These are phyloP conservation scores for Chrysina gloriosa DNA, from an alignment of 2,888 invertebrate genomes.

Conservation along the genomic window DNA sequence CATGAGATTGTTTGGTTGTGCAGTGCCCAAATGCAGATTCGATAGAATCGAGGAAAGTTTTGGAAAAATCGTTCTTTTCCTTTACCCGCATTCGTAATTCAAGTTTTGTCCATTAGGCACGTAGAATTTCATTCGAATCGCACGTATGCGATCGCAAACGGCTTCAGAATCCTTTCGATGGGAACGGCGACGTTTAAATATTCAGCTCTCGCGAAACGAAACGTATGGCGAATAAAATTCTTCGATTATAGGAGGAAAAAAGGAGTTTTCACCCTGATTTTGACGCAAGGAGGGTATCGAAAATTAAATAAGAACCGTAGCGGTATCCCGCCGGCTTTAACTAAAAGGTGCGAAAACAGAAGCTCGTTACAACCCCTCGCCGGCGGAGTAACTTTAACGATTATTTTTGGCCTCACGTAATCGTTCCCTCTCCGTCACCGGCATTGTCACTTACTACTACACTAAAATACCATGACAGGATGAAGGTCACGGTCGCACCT, in stretches of 20 bases:
- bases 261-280: conserved; percentile 26
- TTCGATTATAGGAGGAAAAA: not conserved
- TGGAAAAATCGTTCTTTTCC: too few species aligned
- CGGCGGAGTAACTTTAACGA: conserved; percentile 26
- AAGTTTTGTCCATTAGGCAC: too few species aligned
- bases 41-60: too few species aligned
- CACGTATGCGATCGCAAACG: too few species aligned
- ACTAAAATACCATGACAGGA: not conserved
- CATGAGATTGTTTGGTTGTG: too few species aligned
- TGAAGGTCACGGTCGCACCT: conserved; percentile 41
- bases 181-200: too few species aligned
- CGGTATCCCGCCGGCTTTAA: conserved; percentile 8
- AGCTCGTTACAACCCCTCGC: conserved; percentile 32
- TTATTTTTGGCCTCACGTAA: conserved; percentile 33
- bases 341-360: conserved; percentile 20
- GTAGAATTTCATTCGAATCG: too few species aligned
- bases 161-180: too few species aligned
- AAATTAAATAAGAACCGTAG: conserved; percentile 36
- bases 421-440: conserved; percentile 3
- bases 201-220: too few species aligned
- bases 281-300: conserved; percentile 21
- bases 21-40: too few species aligned
- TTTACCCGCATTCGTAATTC: too few species aligned
- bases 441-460: not conserved
- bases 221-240: too few species aligned